A percentile compares a stretch with the other conserved stretches of the same genome.
phyloP scores from a whole-genome alignment of 30 jellyfish, hydroid and myxozoan genomes.

The Hydractinia echinata region DNA sequence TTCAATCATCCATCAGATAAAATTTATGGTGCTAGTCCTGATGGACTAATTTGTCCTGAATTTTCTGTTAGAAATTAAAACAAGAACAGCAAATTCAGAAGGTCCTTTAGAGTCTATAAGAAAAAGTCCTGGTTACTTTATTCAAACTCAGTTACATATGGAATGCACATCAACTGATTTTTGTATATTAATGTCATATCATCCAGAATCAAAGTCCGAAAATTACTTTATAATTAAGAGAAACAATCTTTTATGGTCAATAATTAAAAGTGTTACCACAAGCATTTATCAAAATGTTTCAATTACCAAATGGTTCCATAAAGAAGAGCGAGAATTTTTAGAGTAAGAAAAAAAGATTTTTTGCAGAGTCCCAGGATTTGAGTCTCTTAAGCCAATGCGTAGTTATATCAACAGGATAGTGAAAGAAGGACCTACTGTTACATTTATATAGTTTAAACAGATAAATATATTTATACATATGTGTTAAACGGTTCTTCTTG shows the following conservation, averaged over 20 bases:
- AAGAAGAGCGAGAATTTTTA: slow-evolving; percentile 14
- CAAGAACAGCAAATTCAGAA: slow-evolving; percentile 25
- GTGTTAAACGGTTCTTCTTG: too few species aligned
- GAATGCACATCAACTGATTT: slow-evolving; percentile 24
- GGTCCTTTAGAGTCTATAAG: slow-evolving; percentile 5
- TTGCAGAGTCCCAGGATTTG: slow-evolving; percentile 14
- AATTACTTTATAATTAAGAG: slow-evolving; percentile 25
- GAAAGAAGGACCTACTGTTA: background rate
- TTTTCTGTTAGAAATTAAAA: slow-evolving; percentile 8
- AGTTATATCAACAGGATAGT: background rate
- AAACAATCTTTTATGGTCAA: slow-evolving; percentile 6
- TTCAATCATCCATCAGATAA: slow-evolving; percentile 7
- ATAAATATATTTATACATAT: background rate
- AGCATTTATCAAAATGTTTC: slow-evolving; percentile 10
- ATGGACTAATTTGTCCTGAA: slow-evolving; percentile 5
- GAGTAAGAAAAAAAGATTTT: background rate
- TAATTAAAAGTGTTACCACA: background rate
- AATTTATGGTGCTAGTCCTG: slow-evolving; percentile 33
- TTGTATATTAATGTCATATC: slow-evolving; percentile 22
- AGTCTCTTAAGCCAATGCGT: background rate
- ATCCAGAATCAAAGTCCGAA: slow-evolving; percentile 20
- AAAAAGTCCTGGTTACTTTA: slow-evolving; percentile 20
- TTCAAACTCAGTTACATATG: slow-evolving; percentile 30
- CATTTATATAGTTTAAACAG: background rate
- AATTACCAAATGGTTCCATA: slow-evolving; percentile 8